Conservation (phyloP, 1,140 invertebrate genomes). For the Bombus impatiens region DNA sequence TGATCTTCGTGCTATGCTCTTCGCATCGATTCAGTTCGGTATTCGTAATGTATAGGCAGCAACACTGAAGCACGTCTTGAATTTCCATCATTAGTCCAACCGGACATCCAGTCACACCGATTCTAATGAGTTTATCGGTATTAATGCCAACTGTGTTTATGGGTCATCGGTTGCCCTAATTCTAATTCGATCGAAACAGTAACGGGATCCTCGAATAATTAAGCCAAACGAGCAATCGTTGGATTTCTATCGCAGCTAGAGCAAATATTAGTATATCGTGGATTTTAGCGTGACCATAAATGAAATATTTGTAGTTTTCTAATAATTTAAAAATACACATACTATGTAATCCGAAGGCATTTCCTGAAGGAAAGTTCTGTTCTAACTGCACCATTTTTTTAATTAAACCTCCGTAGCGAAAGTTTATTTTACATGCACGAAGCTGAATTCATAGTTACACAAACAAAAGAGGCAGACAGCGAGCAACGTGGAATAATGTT, state of each 20-base stretch:
- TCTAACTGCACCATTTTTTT: background rate
- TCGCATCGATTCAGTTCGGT: background rate
- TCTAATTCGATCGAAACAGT: constrained; percentile 19
- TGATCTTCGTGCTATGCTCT: background rate
- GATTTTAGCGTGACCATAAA: background rate
- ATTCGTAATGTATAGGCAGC: background rate
- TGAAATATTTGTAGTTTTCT: background rate
- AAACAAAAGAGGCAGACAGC: no score
- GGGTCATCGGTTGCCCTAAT: constrained; percentile 39
- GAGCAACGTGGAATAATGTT: no score
- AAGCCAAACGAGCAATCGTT: background rate
- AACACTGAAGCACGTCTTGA: constrained; percentile 1
- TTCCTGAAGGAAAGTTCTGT: background rate
- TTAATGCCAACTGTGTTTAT: constrained; percentile 33
- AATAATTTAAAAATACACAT: background rate
- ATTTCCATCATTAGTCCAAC: constrained; percentile 48
- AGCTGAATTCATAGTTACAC: no score
- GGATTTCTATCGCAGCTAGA: background rate
- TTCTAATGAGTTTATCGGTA: constrained; percentile 47
- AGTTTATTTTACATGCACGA: background rate
- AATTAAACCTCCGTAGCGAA: background rate
- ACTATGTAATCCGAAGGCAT: background rate
- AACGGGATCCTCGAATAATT: background rate
- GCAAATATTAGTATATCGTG: background rate
- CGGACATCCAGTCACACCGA: constrained; percentile 28